A percentile compares a stretch with the other conserved stretches of the same genome.
phyloP scores from a whole-genome alignment of 53 echinoderm and acorn worm species.

The Holothuria leucospilota region DNA sequence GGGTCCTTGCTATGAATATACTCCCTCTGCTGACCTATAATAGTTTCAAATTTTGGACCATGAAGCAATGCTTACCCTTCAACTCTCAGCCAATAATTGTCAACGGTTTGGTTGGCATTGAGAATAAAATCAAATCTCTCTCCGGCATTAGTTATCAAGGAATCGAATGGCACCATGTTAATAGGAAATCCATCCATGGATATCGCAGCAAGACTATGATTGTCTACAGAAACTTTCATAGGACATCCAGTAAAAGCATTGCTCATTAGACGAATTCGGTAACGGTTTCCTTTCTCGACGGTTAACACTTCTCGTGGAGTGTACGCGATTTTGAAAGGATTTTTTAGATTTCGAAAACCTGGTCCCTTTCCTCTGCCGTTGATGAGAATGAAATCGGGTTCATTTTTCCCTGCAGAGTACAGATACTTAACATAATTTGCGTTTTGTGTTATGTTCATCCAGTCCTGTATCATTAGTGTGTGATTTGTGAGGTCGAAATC shows the following conservation, averaged over 20 bases:
- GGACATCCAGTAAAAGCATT: slow-evolving; percentile 92
- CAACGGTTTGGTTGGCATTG: slow-evolving; percentile 67
- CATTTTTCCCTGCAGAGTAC: slow-evolving; percentile 77
- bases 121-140: slow-evolving; percentile 88
- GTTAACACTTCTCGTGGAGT: slow-evolving; percentile 74
- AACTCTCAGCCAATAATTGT: slow-evolving; percentile 86
- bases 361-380: slow-evolving; percentile 83
- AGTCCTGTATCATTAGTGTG: slow-evolving; percentile 76
- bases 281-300: slow-evolving; percentile 60
- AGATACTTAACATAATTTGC: slow-evolving; percentile 82
- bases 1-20: no score
- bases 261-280: slow-evolving; percentile 82
- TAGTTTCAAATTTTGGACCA: no score
- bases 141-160: slow-evolving; percentile 84
- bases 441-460: slow-evolving; percentile 79
- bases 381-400: slow-evolving; percentile 84
- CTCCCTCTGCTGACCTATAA: no score
- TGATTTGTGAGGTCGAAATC: slow-evolving; percentile 85
- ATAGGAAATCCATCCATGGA: slow-evolving; percentile 82
- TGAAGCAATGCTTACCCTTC: slow-evolving; percentile 71
- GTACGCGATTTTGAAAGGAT: slow-evolving; percentile 28
- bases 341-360: slow-evolving; percentile 16
- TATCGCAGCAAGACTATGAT: slow-evolving; percentile 77
- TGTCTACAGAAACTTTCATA: slow-evolving; percentile 82
- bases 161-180: slow-evolving; percentile 64